Conservation (phyloP, 2,797 vertebrate species). For the Agapornis canus region DNA sequence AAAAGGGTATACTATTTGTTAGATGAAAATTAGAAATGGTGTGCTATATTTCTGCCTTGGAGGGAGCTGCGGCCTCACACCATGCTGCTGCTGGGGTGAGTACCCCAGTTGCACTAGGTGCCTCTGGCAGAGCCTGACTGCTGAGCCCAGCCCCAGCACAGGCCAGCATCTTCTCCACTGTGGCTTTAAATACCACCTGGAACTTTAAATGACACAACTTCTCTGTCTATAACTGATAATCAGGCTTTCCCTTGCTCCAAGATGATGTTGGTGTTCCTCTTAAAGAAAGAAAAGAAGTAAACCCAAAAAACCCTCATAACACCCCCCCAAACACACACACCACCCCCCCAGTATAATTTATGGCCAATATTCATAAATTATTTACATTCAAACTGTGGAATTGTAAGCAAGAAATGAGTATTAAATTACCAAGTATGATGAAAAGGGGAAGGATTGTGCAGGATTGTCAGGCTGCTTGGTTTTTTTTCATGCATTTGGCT, state of each 20-base stretch:
- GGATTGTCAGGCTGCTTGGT: background rate
- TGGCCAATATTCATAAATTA: constrained; percentile 2
- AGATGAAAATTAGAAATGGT: background rate
- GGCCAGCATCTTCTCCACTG: background rate
- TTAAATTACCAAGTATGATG: constrained; percentile 7
- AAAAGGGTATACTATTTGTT: background rate
- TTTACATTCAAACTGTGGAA: constrained; percentile 16
- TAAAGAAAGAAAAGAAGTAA: background rate
- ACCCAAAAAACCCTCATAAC: too few species aligned
- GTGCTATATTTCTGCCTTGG: background rate
- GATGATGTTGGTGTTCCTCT: background rate
- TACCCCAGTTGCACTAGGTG: background rate
- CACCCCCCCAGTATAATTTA: background rate
- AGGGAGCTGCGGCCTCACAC: background rate
- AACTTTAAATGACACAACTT: background rate
- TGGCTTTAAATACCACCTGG: background rate
- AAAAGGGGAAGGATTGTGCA: background rate
- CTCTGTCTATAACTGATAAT: background rate
- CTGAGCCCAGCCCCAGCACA: background rate
- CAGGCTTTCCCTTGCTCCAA: background rate
- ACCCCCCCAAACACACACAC: background rate
- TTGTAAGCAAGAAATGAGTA: constrained; percentile 27
- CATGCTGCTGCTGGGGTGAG: accelerated
- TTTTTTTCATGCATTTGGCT: constrained; percentile 20
- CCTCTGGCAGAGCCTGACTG: background rate